phyloP scores from a whole-genome alignment of 1,140 invertebrate species.

The Zaprionus taronus region DNA sequence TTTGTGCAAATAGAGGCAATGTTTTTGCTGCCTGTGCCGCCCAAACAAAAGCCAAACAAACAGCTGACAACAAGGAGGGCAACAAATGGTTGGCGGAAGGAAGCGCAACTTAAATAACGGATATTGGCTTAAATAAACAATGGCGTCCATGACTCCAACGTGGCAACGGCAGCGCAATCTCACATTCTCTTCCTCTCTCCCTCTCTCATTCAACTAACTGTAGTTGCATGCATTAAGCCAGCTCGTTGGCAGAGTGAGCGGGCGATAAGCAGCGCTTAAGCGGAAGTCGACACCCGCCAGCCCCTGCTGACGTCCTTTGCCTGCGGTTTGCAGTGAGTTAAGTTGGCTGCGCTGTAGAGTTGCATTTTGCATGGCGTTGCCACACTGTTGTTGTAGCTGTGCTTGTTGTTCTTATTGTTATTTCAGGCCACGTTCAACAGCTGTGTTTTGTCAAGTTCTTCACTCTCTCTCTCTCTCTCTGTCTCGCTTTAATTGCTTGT shows the following conservation, averaged over 20 bases:
- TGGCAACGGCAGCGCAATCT: constrained; percentile 15
- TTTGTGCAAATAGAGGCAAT: constrained; percentile 68
- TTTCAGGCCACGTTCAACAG: constrained; percentile 55
- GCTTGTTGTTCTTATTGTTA: constrained; percentile 30
- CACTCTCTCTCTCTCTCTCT: not conserved
- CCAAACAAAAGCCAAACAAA: constrained; percentile 78
- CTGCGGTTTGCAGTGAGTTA: constrained; percentile 47
- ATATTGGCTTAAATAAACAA: constrained; percentile 83
- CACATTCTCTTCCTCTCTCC: constrained; percentile 11
- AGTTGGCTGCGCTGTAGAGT: constrained; percentile 41
- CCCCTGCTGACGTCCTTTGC: not conserved
- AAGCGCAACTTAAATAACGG: constrained; percentile 81
- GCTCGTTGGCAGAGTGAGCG: constrained; percentile 40
- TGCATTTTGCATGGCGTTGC: constrained; percentile 42
- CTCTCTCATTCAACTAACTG: constrained; percentile 24
- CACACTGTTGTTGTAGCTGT: constrained; percentile 19
- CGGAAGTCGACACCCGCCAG: constrained; percentile 35
- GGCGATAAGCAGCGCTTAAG: constrained; percentile 50
- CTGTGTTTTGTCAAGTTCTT: constrained; percentile 62
- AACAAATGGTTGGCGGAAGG: constrained; percentile 73
- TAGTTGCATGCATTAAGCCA: constrained; percentile 36
- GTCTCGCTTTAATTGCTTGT: constrained; percentile 62
- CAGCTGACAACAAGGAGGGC: constrained; percentile 63
- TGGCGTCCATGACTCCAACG: constrained; percentile 50
- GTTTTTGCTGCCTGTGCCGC: constrained; percentile 58